phyloP scores from a whole-genome alignment of 2,113 vertebrate species.

The Scolopax mira region DNA sequence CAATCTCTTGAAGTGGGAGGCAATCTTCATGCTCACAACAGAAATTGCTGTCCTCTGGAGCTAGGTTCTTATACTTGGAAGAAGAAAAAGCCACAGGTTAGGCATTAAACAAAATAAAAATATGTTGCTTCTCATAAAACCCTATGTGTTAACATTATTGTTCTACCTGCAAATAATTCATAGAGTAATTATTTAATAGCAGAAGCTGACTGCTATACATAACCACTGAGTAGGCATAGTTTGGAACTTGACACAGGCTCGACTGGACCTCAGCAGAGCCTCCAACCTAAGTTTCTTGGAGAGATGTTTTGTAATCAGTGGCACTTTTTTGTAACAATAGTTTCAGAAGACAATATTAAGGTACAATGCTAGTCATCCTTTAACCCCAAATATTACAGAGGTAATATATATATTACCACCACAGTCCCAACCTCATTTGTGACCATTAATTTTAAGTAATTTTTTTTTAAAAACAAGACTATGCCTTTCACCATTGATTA shows the following conservation, averaged over 20 bases:
- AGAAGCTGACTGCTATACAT: not conserved
- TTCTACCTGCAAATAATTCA: not conserved
- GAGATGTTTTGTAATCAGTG: not conserved
- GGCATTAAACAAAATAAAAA: not conserved
- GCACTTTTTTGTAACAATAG: not conserved
- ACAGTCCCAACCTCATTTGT: not conserved
- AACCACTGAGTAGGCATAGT: not conserved
- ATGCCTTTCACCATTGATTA: not conserved
- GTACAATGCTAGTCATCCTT: not conserved
- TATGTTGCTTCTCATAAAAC: not conserved
- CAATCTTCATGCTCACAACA: not conserved
- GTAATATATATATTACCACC: not conserved
- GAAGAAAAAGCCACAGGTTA: not conserved
- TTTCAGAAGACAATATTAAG: not conserved
- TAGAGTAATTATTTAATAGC: not conserved
- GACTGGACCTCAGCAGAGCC: not conserved
- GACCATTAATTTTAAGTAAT: not conserved
- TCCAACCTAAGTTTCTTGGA: not conserved
- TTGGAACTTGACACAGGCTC: not conserved
- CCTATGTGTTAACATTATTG: not conserved
- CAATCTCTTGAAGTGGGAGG: not conserved
- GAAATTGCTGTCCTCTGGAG: not conserved
- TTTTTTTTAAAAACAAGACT: not conserved
- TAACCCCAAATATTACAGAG: not conserved
- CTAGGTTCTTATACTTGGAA: not conserved